Evolutionary conservation across 2,113 vertebrate genomes (phyloP), one percentile per base, ranked within the genome.

Genomic region (Gorsachius goisagi): DNA sequence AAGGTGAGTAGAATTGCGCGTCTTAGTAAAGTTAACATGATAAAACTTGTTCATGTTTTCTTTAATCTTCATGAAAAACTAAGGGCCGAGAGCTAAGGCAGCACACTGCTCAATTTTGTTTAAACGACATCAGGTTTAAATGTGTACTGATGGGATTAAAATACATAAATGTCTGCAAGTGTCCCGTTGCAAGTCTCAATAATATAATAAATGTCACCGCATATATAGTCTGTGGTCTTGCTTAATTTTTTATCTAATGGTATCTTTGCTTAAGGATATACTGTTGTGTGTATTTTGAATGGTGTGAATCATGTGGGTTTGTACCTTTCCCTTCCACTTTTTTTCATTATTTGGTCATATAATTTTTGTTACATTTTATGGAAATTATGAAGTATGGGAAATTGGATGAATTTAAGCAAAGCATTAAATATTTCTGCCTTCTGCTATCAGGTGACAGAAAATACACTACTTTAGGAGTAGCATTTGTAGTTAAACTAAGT

Each of bases 1-100:
- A 98, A 99, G 99, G 99, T 99, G 74, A 96, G 98, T 97, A 74
- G 75, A 78, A 50, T 32, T 85, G 23, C 32, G 82, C 30, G 30
- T 41, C 47, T 47, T 33, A 21, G 12, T 85, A 27, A 80, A 80
- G 37, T 28, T 81, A 66, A 41, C n/a, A 5, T 33, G 23, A 20
- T 49, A 87, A 32, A 39, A 63, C 6, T 71, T 26, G 17, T n/a
- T 79, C 7, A 14, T 30, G 5, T 75, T 88, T 85, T 91, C 33
- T 78, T 37, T 74, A 18, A 59, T 76, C 22, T 58, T 87, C 10
- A 7, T 35, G 11, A 63, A 55, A 39, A 94, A 74, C 30, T 32
- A 15, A 5, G 1, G 15, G 15, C 59, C 50, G 63, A 67, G 79
- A 80, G 18, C 23, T 77, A 50, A 90, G 52, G 59, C 52, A 88